Base-by-base conservation (phyloP, 30 jellyfish, hydroid and myxozoan species). In the Aurelia sp. region DNA sequence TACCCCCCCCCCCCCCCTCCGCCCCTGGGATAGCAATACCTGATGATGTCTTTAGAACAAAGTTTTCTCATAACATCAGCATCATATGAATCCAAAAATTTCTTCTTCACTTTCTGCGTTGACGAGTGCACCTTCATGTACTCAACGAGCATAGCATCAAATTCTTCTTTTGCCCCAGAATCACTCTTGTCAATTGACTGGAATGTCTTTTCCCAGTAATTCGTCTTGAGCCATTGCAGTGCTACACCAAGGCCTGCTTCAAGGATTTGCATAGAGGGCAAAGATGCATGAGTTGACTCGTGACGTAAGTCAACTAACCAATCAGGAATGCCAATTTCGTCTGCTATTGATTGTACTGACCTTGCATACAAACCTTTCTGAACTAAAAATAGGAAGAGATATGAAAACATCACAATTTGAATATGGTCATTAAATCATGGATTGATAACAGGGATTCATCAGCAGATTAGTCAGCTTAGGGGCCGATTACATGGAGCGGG, bases 241-340 rank as follows among this genome's bases (percentile, higher is more conserved):
- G 97, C 88, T n/a, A 71, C 73, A n/a, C 30, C 62, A 72, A 84
- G 63, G 47, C 92, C 96, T 1, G 91, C 52, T 41, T 78, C 82
- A 21, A 93, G 81, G 17, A 93, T 24, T 10, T 93, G 93, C 44
- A 74, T 20, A 10, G 97, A 78, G 2, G 98, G 98, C 58, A 93
- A 64, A 10, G 89, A 76, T 35, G 96, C 71, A 88, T 93, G 98
- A 10, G 98, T 93, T 8, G 97, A 92, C 33, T 93, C 97, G 78
- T 93, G 98, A 17, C 98, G 94, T 24, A 93, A 30, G 67, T 93
- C 98, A 6, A 93, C 98, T n/a, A 93, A 59, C 98, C 98, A 93
- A 62, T 88, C 97, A 16, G 98, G 98, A 22, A 93, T 82, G 64
- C 79, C 88, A 35, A 93, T 76, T 82, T 88, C 92, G 3, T 93